A percentile compares a stretch with the other conserved stretches of the same genome.
These are phyloP conservation scores for Hylaea fasciaria DNA, from an alignment of 2,888 invertebrate species.

Conservation along the genomic window DNA sequence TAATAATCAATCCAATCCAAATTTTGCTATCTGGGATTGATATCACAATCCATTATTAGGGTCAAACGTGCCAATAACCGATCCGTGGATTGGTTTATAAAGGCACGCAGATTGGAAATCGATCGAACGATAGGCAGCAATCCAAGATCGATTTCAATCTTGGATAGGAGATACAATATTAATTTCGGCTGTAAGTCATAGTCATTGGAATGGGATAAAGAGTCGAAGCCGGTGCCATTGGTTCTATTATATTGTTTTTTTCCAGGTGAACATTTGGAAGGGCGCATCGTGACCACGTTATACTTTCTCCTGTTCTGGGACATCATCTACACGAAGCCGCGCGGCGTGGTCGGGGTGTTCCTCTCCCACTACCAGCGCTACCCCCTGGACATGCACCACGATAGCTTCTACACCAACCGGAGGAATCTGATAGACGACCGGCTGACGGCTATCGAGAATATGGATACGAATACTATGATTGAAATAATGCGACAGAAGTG, in stretches of 20 bases:
- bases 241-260: slow-evolving; percentile 28
- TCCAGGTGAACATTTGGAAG: slow-evolving; percentile 90
- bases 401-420: slow-evolving; percentile 88
- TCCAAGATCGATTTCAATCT: no score
- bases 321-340: slow-evolving; percentile 85
- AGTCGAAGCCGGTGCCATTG: no score
- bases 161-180: no score
- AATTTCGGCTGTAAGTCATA: no score
- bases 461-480: slow-evolving; percentile 67
- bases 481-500: slow-evolving; percentile 69
- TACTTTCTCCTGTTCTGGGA: slow-evolving; percentile 92
- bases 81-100: no score
- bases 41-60: no score
- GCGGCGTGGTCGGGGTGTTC: slow-evolving; percentile 84
- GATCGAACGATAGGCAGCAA: no score
- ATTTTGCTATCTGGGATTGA: no score
- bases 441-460: slow-evolving; percentile 62
- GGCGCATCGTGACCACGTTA: slow-evolving; percentile 85
- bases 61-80: no score
- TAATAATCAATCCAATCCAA: no score
- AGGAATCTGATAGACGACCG: slow-evolving; percentile 84
- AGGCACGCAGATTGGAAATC: no score
- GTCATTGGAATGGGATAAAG: no score
- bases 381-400: slow-evolving; percentile 90
- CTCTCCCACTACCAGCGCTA: slow-evolving; percentile 86